These are phyloP conservation scores for Conopomorpha cramerella DNA, from an alignment of 1,140 invertebrate genomes.

Conservation along the genomic window DNA sequence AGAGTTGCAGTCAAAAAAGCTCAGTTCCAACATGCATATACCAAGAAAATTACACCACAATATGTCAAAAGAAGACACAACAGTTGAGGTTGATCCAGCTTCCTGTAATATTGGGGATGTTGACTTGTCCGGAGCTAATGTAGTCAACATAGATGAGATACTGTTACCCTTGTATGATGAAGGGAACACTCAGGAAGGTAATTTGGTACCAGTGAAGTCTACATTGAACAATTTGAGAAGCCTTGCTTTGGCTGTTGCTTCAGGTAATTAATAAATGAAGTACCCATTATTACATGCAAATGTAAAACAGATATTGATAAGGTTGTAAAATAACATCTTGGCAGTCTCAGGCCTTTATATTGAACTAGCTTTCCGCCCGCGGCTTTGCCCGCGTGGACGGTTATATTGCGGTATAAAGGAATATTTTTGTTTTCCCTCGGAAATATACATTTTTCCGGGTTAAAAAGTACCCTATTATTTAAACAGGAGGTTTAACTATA, in stretches of 20 bases:
- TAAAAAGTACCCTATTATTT: too few species aligned
- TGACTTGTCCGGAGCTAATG: conserved; percentile 18
- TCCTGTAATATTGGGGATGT: conserved; percentile 17
- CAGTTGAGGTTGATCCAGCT: conserved; percentile 11
- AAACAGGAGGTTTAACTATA: too few species aligned
- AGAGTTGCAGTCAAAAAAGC: conserved; percentile 39
- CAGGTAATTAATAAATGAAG: conserved; percentile 46
- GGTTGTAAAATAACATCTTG: too few species aligned
- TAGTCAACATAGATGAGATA: conserved; percentile 62
- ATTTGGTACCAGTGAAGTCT: conserved; percentile 58
- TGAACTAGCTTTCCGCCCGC: too few species aligned
- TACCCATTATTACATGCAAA: too few species aligned
- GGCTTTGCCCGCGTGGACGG: too few species aligned
- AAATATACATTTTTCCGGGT: too few species aligned
- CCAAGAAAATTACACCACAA: too few species aligned
- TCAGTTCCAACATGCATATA: conserved; percentile 52
- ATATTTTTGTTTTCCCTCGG: too few species aligned
- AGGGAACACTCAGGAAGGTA: conserved; percentile 41
- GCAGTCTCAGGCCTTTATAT: too few species aligned
- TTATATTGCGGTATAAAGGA: too few species aligned
- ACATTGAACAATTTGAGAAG: conserved; percentile 73
- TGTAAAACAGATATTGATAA: too few species aligned
- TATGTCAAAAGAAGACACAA: conserved; percentile 20
- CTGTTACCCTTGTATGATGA: conserved; percentile 54
- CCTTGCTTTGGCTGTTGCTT: conserved; percentile 74